These are phyloP conservation scores for Caenorhabditis parvicauda DNA, from an alignment of 2,888 invertebrate species.

Conservation along the genomic window DNA sequence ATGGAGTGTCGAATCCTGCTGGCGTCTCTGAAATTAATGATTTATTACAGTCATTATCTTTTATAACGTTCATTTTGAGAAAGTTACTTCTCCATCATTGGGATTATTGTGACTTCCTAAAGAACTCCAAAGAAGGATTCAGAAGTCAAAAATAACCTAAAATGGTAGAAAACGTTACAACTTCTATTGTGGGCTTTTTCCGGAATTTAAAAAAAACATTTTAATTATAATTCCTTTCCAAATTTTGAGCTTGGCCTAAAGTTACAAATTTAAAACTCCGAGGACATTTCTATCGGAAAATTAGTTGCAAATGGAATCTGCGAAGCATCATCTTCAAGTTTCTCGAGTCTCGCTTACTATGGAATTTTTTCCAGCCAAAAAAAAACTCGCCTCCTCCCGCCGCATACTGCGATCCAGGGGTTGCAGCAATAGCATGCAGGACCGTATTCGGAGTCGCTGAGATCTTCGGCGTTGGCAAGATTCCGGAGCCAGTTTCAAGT, in stretches of 20 bases:
- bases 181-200: no score
- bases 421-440: slow-evolving; percentile 69
- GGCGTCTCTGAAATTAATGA: slow-evolving; percentile 34
- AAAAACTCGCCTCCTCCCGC: slow-evolving; percentile 22
- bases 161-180: no score
- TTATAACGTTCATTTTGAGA: no score
- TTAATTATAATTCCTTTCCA: no score
- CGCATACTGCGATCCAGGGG: slow-evolving; percentile 39
- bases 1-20: slow-evolving; percentile 43
- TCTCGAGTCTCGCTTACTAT: not conserved
- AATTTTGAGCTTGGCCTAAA: no score
- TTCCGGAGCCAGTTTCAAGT: slow-evolving; percentile 75
- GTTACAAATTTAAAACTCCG: not conserved
- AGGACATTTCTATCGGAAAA: not conserved
- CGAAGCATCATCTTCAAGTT: not conserved
- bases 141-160: no score
- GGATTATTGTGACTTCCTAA: no score
- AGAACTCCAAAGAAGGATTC: no score
- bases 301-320: no score
- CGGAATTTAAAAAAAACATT: no score
- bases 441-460: slow-evolving; percentile 83
- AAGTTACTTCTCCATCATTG: no score
- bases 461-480: slow-evolving; percentile 40
- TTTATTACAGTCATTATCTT: no score
- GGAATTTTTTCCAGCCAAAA: not conserved